Base-by-base conservation (phyloP, 2,113 vertebrate species). In the Synodontis membranacea region DNA sequence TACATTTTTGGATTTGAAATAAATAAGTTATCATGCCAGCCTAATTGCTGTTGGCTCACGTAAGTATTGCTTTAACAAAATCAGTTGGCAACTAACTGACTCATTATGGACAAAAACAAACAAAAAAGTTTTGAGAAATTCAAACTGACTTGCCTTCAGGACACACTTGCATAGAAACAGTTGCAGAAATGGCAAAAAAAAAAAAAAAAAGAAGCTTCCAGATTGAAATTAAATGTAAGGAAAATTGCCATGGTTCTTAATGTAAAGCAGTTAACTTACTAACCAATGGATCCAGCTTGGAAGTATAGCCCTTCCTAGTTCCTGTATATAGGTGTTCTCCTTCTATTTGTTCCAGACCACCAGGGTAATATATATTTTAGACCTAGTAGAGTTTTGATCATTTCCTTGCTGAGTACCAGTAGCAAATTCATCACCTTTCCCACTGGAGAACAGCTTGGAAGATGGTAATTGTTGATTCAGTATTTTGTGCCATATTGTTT, bases 271-370 rank as follows among this genome's bases (percentile, higher is more conserved):
- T 56, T 56, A 60, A 74, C 70, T 76, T 46, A 56, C 56, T 78
- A 62, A 78, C 72, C 84, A 50, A 14, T 50, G n/a, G 12, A 62
- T 78, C 84, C 56, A 39, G n/a, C 72, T 79, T 79, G 72, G 52
- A 37, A 19, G 23, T 80, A 15, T n/a, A 68, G 42, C 56, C 74
- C 39, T 82, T 82, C 56, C 80, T 60, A 64, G 3, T 79, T 79
- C n/a, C 31, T 54, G 9, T 37, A 79, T 11, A 23, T 54, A 21
- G 17, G 5, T 37, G 76, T 79, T 78, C 1, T 74, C 11, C 21
- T 50, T 48, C 46, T 0, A 17, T 50, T 37, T 52, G 48, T 54
- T 37, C 76, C 50, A 79, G 76, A 54, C 28, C 31, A 11, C 31
- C 76, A 23, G 76, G 50, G 76, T 1, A 34, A 31, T 37, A 34